Evolutionary conservation across 1,140 invertebrate species (phyloP).

Genomic region (Drosophila subpulchrella): DNA sequence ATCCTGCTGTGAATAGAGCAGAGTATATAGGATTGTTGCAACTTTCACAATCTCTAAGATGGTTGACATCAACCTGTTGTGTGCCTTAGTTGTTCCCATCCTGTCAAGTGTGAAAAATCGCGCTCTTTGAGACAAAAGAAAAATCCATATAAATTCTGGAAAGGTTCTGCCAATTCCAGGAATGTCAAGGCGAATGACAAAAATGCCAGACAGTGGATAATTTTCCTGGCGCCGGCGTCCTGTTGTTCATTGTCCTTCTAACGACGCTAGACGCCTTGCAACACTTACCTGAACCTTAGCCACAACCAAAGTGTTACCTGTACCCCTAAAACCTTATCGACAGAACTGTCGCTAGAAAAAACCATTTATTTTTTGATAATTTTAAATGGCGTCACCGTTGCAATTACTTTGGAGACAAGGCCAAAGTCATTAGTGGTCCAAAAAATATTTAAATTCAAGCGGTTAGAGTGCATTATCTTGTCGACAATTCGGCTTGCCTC

Average conservation of each 20-base stretch:
- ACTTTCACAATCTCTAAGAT: constrained; percentile 22
- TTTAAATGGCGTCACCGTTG: constrained; percentile 44
- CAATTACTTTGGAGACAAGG: constrained; percentile 39
- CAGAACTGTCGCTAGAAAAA: constrained; percentile 28
- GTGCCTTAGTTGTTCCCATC: constrained; percentile 34
- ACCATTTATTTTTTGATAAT: constrained; percentile 42
- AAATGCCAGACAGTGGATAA: constrained; percentile 52
- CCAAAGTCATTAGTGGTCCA: constrained; percentile 29
- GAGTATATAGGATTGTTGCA: background rate
- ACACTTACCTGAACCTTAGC: constrained; percentile 41
- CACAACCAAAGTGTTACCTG: constrained; percentile 53
- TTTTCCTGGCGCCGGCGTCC: constrained; percentile 71
- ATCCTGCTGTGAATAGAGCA: background rate
- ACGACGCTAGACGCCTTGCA: constrained; percentile 38
- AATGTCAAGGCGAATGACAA: constrained; percentile 58
- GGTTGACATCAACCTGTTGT: constrained; percentile 38
- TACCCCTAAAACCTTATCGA: constrained; percentile 37
- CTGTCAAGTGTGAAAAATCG: constrained; percentile 74
- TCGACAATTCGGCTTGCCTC: constrained; percentile 46
- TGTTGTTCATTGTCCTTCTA: constrained; percentile 56
- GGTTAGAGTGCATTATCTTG: constrained; percentile 47
- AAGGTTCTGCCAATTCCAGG: constrained; percentile 47
- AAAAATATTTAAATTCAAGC: constrained; percentile 32
- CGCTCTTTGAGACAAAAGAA: constrained; percentile 30
- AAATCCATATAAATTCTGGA: constrained; percentile 41